Conservation (phyloP, 2,797 vertebrate species). For the Eutrigla gurnardus region DNA sequence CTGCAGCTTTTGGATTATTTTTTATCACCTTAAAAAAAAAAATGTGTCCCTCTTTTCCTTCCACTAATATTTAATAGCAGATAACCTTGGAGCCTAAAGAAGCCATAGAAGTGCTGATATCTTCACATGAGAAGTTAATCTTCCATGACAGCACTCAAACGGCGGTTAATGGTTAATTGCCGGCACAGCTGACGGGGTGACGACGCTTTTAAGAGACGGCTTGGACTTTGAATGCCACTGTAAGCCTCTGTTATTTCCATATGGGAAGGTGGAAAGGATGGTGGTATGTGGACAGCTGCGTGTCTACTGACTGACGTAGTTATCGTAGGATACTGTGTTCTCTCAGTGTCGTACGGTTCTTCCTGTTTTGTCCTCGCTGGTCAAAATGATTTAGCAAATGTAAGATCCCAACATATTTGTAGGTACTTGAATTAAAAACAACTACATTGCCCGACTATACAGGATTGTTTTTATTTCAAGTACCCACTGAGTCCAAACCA, state of each 20-base stretch:
- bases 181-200: conserved; percentile 46
- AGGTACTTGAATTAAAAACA: not conserved
- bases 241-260: conserved; percentile 7
- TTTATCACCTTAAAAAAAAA: not conserved
- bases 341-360: not conserved
- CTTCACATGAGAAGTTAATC: conserved; percentile 57
- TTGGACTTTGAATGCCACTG: conserved; percentile 65
- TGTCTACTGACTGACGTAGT: not conserved
- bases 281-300: not conserved
- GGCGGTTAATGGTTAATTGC: conserved; percentile 76
- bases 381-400: not conserved
- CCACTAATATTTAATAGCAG: conserved; percentile 5
- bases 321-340: not conserved
- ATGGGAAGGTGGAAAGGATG: not conserved
- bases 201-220: conserved; percentile 22
- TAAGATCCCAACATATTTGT: not conserved
- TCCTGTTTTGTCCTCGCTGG: not conserved
- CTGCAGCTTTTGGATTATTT: not conserved
- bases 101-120: conserved; percentile 44
- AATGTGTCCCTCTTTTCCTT: not conserved
- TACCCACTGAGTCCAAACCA: too few species aligned
- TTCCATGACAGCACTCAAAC: conserved; percentile 30
- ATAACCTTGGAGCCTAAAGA: conserved; percentile 16
- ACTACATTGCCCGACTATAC: not conserved
- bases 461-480: not conserved